Evolutionary conservation across 2,888 invertebrate species (phyloP), one percentile per base, ranked within the genome.

Genomic region (Pemphredon lugubris): DNA sequence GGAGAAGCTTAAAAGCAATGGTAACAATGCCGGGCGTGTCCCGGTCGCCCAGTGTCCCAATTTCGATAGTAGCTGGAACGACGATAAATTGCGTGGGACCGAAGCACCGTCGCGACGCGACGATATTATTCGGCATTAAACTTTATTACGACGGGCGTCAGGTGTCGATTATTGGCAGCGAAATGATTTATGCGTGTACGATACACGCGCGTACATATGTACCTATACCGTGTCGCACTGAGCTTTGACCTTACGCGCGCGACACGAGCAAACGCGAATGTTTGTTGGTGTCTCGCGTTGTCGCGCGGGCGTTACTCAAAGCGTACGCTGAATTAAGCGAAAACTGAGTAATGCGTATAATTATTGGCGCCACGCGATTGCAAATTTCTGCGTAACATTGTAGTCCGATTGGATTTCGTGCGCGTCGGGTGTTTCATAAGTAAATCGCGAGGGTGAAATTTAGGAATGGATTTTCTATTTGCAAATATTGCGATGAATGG

Each of bases 161-260:
- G 78, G 55, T 64, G 78, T 50, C 42, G 64, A 71, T 77, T 77
- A 77, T 77, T 57, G 67, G 37, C 54, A 55, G 9, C 21, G 44
- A 40, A 30, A n/a, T 59, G 65, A 77, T 73, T 67, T 57, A 70
- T 42, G 26, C 50, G 6, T 21, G 32, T 13, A n/a, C n/a, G n/a
- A n/a, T n/a, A n/a, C n/a, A n/a, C n/a, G n/a, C n/a, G n/a, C n/a
- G n/a, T n/a, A n/a, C n/a, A n/a, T n/a, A n/a, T n/a, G n/a, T n/a
- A n/a, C n/a, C n/a, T n/a, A n/a, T n/a, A n/a, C n/a, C n/a, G n/a
- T n/a, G 11, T 39, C 30, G 30, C 60, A 39, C 39, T 34, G 40
- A 44, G 42, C 1, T 9, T 30, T 30, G 30, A n/a, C n/a, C n/a
- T n/a, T n/a, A n/a, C n/a, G n/a, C n/a, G n/a, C n/a, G n/a, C n/a